These are phyloP conservation scores for Idaea straminata DNA, from an alignment of 2,888 invertebrate species.

Conservation along the genomic window DNA sequence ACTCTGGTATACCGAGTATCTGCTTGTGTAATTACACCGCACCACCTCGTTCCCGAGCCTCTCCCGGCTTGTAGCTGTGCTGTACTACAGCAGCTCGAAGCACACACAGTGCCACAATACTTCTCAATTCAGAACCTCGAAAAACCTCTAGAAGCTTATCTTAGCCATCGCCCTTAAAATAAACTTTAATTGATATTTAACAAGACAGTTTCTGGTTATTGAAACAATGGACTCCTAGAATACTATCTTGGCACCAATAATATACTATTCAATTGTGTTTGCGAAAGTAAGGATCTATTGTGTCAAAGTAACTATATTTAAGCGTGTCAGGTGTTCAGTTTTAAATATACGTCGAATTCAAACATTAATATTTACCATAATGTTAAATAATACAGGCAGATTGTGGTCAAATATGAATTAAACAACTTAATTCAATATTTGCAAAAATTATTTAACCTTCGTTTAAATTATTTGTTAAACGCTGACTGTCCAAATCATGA, in stretches of 20 bases:
- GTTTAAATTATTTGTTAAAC: background rate
- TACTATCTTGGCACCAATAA: background rate
- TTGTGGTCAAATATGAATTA: background rate
- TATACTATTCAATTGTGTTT: background rate
- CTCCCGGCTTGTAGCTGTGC: background rate
- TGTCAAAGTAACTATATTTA: background rate
- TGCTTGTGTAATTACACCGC: background rate
- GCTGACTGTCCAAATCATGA: background rate
- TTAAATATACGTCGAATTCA: background rate
- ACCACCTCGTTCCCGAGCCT: background rate
- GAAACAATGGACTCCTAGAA: background rate
- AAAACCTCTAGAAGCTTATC: no score
- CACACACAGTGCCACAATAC: background rate
- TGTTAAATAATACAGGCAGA: background rate
- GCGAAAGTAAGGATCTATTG: background rate
- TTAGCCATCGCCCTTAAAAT: no score
- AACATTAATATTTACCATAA: background rate
- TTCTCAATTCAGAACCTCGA: no score
- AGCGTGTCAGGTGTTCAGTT: no score
- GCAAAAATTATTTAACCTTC: background rate
- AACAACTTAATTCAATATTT: background rate
- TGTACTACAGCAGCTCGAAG: background rate
- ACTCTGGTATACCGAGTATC: slow-evolving; percentile 10
- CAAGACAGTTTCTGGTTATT: background rate
- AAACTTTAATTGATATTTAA: no score